Evolutionary conservation across 2,113 vertebrate species (phyloP), one percentile per base, ranked within the genome.

Genomic region (Caracal caracal): DNA sequence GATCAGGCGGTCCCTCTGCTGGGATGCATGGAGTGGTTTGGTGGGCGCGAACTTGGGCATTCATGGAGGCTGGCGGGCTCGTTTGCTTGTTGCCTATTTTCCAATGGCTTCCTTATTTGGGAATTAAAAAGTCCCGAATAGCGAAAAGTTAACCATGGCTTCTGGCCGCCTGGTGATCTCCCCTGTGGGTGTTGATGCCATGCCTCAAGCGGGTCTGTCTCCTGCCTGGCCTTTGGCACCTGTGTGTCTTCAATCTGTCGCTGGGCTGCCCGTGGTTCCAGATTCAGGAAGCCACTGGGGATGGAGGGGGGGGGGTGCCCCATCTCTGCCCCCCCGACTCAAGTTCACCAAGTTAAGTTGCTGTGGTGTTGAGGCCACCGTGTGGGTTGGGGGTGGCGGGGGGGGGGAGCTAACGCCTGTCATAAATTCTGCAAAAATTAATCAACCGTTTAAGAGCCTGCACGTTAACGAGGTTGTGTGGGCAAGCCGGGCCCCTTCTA

Each of bases 361-460:
- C 96, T 94, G 94, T 97, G 93, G 96, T 98, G 16, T 82, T 22
- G 93, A 97, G 96, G 49, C 97, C 97, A 96, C 93, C n/a, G 98
- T 97, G 97, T 98, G 97, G 35, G 70, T 97, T 86, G 1, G 19
- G 43, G 4, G 10, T 5, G 6, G 59, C n/a, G 33, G 4, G 5
- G 97, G 76, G 94, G 89, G 76, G 94, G 89, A 97, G 96, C 97
- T 92, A 96, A 98, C 98, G 97, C 33, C 63, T 96, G 85, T 98
- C 98, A 28, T 99, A 99, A 99, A 99, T 99, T 99, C 98, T 99
- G 98, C 98, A 98, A 99, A 99, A 99, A 99, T 99, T 99, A 99
- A 99, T 99, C 99, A 99, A 99, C 99, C 99, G 98, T 99, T 99
- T 99, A 99, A 99, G 99, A 99, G 99, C 99, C 99, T 99, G 98